Conservation (phyloP, 2,888 invertebrate genomes). For the Trypoxylon attenuatum region DNA sequence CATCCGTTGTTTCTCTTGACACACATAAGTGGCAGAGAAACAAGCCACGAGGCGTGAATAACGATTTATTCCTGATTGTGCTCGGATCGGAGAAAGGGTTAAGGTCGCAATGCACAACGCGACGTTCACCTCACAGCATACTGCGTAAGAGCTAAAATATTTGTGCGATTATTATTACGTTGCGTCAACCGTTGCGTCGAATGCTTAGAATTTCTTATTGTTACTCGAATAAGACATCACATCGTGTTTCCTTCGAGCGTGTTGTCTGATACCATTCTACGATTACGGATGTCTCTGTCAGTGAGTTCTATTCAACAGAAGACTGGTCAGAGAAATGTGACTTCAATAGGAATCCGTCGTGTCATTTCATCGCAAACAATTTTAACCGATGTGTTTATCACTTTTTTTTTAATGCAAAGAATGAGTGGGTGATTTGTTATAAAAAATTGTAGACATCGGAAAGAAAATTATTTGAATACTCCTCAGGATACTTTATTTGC, state of each 20-base stretch:
- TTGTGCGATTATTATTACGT: constrained; percentile 41
- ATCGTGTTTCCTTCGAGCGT: neutral
- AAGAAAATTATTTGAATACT: no score
- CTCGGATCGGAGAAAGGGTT: constrained; percentile 47
- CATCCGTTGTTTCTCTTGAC: neutral
- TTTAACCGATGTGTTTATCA: no score
- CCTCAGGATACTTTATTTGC: no score
- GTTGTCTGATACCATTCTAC: no score
- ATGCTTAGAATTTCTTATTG: neutral
- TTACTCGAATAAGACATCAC: constrained; percentile 2
- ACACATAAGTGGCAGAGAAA: constrained; percentile 33
- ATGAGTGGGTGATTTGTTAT: no score
- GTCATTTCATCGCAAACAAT: no score
- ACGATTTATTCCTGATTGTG: constrained; percentile 48
- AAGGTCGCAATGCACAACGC: constrained; percentile 41
- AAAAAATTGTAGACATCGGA: no score
- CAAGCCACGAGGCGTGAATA: constrained; percentile 24
- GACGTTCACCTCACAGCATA: constrained; percentile 16
- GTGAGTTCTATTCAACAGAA: no score
- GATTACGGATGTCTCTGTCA: no score
- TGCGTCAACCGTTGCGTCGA: constrained; percentile 40
- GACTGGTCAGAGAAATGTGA: no score
- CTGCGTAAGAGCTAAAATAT: constrained; percentile 42
- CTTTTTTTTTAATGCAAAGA: no score
- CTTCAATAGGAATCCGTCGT: no score